Conservation (phyloP, 1,140 invertebrate species). For the Macrobrachium rosenbergii region DNA sequence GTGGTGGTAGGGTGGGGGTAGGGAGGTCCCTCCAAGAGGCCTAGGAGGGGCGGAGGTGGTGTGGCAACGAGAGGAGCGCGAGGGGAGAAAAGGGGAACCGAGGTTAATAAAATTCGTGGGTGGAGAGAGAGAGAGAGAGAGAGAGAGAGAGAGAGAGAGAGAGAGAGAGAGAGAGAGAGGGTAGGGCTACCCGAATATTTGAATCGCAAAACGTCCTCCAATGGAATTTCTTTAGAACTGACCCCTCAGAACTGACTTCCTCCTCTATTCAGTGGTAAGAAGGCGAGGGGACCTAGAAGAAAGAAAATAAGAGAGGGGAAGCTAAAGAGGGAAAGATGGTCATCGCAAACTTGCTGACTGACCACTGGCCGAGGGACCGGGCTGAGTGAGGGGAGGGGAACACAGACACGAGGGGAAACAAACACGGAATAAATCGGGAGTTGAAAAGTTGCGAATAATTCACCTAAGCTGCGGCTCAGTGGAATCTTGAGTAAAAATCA, state of each 20-base stretch:
- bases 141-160: slow-evolving; percentile 25
- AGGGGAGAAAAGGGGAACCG: background rate
- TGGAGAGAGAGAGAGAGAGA: background rate
- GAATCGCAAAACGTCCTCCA: slow-evolving; percentile 52
- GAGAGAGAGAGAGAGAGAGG: background rate
- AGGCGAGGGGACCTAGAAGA: background rate
- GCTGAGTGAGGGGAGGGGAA: background rate
- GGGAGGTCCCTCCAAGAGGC: background rate
- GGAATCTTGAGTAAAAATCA: too few relatives aligned
- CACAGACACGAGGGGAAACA: background rate
- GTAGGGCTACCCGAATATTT: slow-evolving; percentile 29
- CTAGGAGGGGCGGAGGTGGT: background rate
- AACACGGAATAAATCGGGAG: background rate
- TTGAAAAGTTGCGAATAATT: background rate
- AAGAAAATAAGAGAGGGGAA: background rate
- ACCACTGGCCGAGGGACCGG: slow-evolving; percentile 15
- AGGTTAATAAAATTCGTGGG: slow-evolving; percentile 33
- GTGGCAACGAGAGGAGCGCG: background rate
- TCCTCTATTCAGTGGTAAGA: slow-evolving; percentile 19
- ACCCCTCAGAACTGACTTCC: slow-evolving; percentile 51
- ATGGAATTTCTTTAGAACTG: slow-evolving; percentile 49
- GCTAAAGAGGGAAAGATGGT: slow-evolving; percentile 29
- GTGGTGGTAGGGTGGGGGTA: background rate
- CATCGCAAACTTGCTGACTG: slow-evolving; percentile 29
- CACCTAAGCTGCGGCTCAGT: too few relatives aligned